Evolutionary conservation across 2,888 invertebrate species (phyloP), one percentile per base, ranked within the genome.

Genomic region (Heterodera filipjevi): DNA sequence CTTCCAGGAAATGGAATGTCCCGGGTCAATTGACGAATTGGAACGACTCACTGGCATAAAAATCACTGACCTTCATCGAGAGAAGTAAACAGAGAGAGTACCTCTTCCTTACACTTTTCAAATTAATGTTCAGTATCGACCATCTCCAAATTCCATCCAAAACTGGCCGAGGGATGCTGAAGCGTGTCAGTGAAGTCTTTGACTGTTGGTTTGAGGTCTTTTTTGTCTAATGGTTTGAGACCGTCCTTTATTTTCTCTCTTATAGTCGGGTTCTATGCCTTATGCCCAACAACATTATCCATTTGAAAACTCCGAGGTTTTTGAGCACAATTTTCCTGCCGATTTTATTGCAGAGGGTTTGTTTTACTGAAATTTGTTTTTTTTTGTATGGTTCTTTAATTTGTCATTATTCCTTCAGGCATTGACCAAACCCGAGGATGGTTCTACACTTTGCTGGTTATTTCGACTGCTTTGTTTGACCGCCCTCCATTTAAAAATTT

Each of bases 291-390:
- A 93, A 85, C 96, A 97, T 90, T 99, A 95, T 90, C 99, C 99
- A 0, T 99, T 99, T 90, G 95, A 97, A 90, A 94, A 94, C 87
- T 92, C 92, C 84, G 79, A 82, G 88, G 93, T 94, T 78, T 97
- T 97, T 90, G 93, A 94, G 82, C 93, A 93, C 64, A 92, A 93
- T 82, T 99, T 99, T 89, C 99, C 99, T 0, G 99, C 99, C 0
- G 96, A 99, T 91, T 99, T 99, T 89, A 96, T 99, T 89, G 97
- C 96, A n/a, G 99, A 99, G 91, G 98, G 98, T 91, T 84, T 83
- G 88, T 78, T 33, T 53, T 82, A n/a, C n/a, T 64, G 8, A 22
- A 27, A n/a, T n/a, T 49, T 73, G 22, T 0, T 30, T 19, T 3
- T 14, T 71, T 3, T 16, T 71, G 2, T 72, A 1, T 44, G 19